Evolutionary conservation across 37 sponge, comb jelly and placozoan species (phyloP).

Genomic region (Halichondria panicea): DNA sequence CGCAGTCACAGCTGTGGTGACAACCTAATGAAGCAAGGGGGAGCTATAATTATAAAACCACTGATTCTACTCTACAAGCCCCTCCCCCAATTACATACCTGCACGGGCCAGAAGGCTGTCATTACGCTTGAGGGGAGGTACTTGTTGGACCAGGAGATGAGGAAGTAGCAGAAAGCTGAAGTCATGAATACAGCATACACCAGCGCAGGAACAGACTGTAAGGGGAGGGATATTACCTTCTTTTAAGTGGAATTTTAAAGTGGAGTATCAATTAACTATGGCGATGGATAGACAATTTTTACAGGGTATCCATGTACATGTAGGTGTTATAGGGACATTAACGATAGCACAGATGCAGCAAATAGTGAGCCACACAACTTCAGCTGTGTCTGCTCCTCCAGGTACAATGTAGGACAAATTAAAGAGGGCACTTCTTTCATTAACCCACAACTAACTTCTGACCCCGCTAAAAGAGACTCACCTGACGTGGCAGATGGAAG

Average conservation of each 20-base stretch:
- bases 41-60: neutral
- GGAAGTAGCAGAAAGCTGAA: constrained; percentile 78
- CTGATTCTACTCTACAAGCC: neutral
- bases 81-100: constrained; percentile 20
- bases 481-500: constrained; percentile 34
- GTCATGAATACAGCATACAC: constrained; percentile 79
- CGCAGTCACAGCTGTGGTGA: constrained; percentile 9
- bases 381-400: no score
- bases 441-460: no score
- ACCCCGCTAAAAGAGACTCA: constrained; percentile 6
- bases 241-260: no score
- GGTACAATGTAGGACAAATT: no score
- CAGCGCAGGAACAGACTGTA: constrained; percentile 52
- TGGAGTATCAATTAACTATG: no score
- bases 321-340: no score
- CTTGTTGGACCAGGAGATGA: constrained; percentile 73
- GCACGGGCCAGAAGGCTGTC: constrained; percentile 82
- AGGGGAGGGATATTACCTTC: constrained; percentile 7
- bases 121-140: constrained; percentile 59
- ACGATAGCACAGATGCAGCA: no score
- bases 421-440: no score
- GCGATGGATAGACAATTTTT: no score
- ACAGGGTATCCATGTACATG: no score
- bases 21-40: constrained; percentile 16
- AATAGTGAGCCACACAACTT: no score